A percentile compares a stretch with the other conserved stretches of the same genome.
Conservation (phyloP, 2,888 invertebrate genomes). For the Drosophila tripunctata region DNA sequence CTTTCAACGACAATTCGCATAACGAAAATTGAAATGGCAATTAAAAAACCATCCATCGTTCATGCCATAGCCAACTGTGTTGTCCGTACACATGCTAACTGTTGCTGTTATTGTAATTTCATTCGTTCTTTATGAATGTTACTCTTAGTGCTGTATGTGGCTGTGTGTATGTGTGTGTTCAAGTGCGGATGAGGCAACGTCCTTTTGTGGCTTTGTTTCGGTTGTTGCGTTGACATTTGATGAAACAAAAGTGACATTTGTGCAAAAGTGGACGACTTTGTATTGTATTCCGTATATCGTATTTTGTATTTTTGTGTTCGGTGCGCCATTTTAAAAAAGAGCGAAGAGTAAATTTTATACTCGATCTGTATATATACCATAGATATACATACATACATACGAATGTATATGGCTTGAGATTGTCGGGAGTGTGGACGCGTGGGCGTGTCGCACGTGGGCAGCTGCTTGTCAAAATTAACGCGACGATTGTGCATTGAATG, state of each 20-base stretch:
- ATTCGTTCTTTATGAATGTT: conserved; percentile 58
- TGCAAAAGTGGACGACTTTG: conserved; percentile 74
- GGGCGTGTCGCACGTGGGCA: conserved; percentile 63
- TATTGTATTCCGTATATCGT: conserved; percentile 46
- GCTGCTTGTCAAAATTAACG: conserved; percentile 77
- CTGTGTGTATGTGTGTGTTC: conserved; percentile 9
- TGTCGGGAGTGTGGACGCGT: not conserved
- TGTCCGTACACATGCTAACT: conserved; percentile 30
- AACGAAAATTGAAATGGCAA: conserved; percentile 79
- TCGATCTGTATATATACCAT: conserved; percentile 12
- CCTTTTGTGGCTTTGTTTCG: conserved; percentile 78
- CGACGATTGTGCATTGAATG: conserved; percentile 68
- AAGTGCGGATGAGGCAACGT: conserved; percentile 41
- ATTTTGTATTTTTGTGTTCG: conserved; percentile 19
- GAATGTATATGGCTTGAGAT: conserved; percentile 1
- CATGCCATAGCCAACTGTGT: conserved; percentile 62
- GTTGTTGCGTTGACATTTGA: conserved; percentile 79
- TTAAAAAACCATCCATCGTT: conserved; percentile 77
- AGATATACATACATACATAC: not conserved
- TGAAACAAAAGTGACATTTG: conserved; percentile 80
- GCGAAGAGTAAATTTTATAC: conserved; percentile 48
- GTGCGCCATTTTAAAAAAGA: conserved; percentile 45
- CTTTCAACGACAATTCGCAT: conserved; percentile 58
- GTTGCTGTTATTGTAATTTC: conserved; percentile 70
- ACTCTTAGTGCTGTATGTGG: conserved; percentile 5